These are phyloP conservation scores for Patagioenas fasciata DNA, from an alignment of 2,113 vertebrate genomes.

Conservation along the genomic window DNA sequence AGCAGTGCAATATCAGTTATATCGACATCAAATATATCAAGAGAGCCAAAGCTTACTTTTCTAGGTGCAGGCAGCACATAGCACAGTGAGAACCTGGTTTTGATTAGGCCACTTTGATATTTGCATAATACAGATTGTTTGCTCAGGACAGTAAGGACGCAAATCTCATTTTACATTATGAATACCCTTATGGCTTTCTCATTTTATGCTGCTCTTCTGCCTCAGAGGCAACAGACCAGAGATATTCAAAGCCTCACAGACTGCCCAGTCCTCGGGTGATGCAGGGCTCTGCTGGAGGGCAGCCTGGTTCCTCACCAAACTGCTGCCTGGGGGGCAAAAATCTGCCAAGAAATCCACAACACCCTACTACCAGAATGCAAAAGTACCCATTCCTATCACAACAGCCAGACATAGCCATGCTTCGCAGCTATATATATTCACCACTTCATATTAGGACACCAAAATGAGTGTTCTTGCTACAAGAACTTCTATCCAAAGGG, in stretches of 20 bases:
- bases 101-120: background rate
- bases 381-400: background rate
- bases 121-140: background rate
- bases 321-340: background rate
- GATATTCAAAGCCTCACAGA: background rate
- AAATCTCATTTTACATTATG: background rate
- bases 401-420: background rate
- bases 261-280: background rate
- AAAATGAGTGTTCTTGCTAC: background rate
- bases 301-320: background rate
- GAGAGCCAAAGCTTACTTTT: background rate
- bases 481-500: background rate
- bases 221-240: background rate
- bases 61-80: background rate
- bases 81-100: background rate
- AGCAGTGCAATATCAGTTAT: background rate
- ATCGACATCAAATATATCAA: background rate
- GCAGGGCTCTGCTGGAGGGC: background rate
- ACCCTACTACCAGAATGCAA: background rate
- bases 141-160: background rate
- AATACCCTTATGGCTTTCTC: background rate
- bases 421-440: background rate
- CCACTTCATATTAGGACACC: background rate
- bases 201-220: background rate
- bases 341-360: background rate